A percentile compares a stretch with the other conserved stretches of the same genome.
These are phyloP conservation scores for Drosophila antonietae DNA, from an alignment of 2,888 invertebrate species.

Conservation along the genomic window DNA sequence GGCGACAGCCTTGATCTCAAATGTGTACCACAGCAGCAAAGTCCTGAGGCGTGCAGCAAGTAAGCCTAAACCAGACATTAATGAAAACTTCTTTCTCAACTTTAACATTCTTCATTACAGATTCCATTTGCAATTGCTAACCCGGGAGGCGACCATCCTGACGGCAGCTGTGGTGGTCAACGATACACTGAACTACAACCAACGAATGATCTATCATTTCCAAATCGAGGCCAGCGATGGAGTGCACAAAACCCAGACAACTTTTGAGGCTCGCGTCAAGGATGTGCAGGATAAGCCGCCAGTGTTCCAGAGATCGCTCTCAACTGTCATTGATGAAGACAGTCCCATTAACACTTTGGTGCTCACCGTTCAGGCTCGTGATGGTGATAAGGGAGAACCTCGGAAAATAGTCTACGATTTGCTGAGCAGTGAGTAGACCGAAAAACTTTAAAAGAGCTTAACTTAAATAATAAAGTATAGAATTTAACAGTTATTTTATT, in stretches of 20 bases:
- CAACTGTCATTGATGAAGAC: constrained; percentile 92
- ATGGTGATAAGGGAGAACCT: constrained; percentile 93
- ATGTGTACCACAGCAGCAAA: constrained; percentile 86
- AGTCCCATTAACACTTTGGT: constrained; percentile 93
- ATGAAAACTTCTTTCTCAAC: not conserved
- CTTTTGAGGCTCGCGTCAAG: constrained; percentile 91
- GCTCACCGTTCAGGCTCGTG: constrained; percentile 91
- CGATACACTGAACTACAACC: constrained; percentile 90
- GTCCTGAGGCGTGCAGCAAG: constrained; percentile 84
- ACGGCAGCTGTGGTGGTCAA: constrained; percentile 90
- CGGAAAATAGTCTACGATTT: constrained; percentile 91
- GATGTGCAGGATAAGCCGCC: constrained; percentile 96
- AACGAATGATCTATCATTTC: constrained; percentile 91
- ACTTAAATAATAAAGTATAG: too few relatives aligned
- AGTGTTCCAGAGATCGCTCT: constrained; percentile 91
- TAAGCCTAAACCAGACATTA: constrained; percentile 41
- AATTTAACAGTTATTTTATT: not conserved
- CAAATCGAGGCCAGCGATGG: constrained; percentile 92
- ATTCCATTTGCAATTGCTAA: constrained; percentile 80
- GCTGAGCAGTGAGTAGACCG: constrained; percentile 89
- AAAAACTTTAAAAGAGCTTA: not conserved
- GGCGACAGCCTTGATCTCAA: constrained; percentile 92
- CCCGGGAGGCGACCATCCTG: constrained; percentile 87
- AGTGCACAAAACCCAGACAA: constrained; percentile 89
- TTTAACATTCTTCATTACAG: constrained; percentile 46